A percentile compares a stretch with the other conserved stretches of the same genome.
phyloP scores from a whole-genome alignment of 2,797 vertebrate genomes.

The Phrynocephalus vlangalii region DNA sequence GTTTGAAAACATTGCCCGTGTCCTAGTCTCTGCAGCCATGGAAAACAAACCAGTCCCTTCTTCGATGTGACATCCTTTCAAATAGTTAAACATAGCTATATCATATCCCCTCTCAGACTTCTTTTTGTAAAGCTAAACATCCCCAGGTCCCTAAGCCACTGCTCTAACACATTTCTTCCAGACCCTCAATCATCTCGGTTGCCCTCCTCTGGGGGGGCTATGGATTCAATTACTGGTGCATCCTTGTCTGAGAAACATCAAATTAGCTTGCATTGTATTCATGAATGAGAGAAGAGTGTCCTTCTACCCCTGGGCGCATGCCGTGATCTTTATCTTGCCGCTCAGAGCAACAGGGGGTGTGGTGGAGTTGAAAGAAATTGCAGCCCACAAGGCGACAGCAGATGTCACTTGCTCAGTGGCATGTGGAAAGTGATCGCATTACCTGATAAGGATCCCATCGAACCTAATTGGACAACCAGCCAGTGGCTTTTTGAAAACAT shows the following conservation, averaged over 20 bases:
- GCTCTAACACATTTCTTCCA: no score
- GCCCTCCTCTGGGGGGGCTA: no score
- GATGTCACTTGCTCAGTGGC: rapidly evolving
- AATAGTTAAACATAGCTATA: no score
- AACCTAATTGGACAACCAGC: slow-evolving; percentile 18
- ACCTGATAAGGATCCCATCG: neutral
- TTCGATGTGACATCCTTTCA: no score
- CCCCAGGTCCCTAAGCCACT: no score
- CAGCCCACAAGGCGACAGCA: neutral
- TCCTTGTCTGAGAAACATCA: neutral
- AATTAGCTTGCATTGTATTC: neutral
- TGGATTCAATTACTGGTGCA: rapidly evolving
- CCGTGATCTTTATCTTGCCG: slow-evolving; percentile 1
- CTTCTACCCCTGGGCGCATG: neutral
- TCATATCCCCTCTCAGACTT: no score
- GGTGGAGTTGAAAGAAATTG: neutral
- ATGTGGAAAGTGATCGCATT: slow-evolving; percentile 39
- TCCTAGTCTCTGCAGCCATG: no score
- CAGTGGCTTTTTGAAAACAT: slow-evolving; percentile 18
- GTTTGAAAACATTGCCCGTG: no score
- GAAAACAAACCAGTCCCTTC: no score
- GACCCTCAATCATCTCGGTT: no score
- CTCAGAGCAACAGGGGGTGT: neutral
- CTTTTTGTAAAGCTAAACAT: no score
- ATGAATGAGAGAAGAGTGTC: rapidly evolving